Conservation (phyloP, 2,888 invertebrate species). For the Thalpophila matura region DNA sequence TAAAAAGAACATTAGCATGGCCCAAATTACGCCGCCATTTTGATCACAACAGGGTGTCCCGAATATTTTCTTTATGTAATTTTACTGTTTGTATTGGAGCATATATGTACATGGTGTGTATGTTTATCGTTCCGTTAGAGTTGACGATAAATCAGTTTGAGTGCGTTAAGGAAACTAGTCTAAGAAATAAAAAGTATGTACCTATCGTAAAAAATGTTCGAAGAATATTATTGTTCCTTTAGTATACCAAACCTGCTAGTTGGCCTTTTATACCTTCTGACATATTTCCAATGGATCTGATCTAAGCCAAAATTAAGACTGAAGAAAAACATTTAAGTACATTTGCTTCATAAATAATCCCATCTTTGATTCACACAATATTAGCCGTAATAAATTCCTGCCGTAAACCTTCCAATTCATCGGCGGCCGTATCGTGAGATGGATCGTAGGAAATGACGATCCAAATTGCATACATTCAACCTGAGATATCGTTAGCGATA, state of each 20-base stretch:
- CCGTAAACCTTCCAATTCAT: constrained; percentile 14
- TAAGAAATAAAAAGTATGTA: neutral
- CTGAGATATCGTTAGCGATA: constrained; percentile 47
- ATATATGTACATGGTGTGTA: constrained; percentile 16
- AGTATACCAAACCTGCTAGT: neutral
- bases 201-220: constrained; percentile 4
- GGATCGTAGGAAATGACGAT: constrained; percentile 29
- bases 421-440: constrained; percentile 25
- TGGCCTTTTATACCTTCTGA: neutral
- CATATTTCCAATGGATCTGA: too few species aligned
- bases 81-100: constrained; percentile 29
- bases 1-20: constrained; percentile 81
- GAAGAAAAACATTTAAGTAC: too few species aligned
- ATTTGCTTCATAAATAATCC: neutral
- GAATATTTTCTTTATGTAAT: constrained; percentile 59
- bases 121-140: constrained; percentile 26
- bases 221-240: too few species aligned
- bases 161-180: constrained; percentile 5
- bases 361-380: constrained; percentile 7
- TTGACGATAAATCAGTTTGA: constrained; percentile 35
- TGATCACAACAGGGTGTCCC: constrained; percentile 66
- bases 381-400: constrained; percentile 1
- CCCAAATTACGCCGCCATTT: constrained; percentile 72
- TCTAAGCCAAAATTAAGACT: too few species aligned
- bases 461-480: constrained; percentile 51